These are phyloP conservation scores for Styela plicata DNA, from an alignment of 23 tunicate genomes.

Conservation along the genomic window DNA sequence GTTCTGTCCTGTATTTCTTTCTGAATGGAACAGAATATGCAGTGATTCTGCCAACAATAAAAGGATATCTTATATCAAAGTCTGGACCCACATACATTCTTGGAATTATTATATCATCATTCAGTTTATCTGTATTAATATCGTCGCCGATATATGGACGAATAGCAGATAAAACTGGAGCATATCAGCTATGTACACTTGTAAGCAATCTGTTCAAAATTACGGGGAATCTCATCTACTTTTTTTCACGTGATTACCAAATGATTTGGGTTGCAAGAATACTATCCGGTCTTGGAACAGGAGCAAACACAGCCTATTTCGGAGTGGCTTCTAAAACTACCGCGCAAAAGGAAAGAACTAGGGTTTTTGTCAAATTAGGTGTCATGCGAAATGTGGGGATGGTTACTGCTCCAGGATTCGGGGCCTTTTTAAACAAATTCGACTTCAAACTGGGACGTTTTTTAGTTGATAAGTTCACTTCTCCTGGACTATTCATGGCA, in stretches of 20 bases:
- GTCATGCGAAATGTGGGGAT: constrained; percentile 72
- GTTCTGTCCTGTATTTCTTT: constrained; percentile 49
- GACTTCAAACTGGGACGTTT: constrained; percentile 69
- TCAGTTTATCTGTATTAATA: constrained; percentile 73
- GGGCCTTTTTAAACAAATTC: constrained; percentile 35
- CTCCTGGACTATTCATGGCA: constrained; percentile 80
- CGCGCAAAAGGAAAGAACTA: constrained; percentile 60
- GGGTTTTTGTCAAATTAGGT: constrained; percentile 52
- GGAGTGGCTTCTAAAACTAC: constrained; percentile 64
- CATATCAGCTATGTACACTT: constrained; percentile 42
- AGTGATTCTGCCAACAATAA: constrained; percentile 80
- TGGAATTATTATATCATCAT: constrained; percentile 76
- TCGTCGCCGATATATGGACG: constrained; percentile 81
- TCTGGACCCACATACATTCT: constrained; percentile 40
- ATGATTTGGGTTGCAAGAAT: constrained; percentile 70
- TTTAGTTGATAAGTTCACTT: constrained; percentile 44
- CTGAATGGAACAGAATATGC: constrained; percentile 87
- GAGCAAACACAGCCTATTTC: constrained; percentile 67
- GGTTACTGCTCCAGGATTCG: constrained; percentile 76
- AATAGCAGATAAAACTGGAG: constrained; percentile 57
- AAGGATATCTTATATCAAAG: constrained; percentile 34
- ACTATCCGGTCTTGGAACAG: constrained; percentile 79
- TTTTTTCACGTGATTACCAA: constrained; percentile 27
- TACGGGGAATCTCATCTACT: constrained; percentile 73
- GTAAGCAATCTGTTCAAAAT: constrained; percentile 74